Evolutionary conservation across 2,797 vertebrate genomes (phyloP), one percentile per base, ranked within the genome.

Genomic region (Apodemus agrarius): DNA sequence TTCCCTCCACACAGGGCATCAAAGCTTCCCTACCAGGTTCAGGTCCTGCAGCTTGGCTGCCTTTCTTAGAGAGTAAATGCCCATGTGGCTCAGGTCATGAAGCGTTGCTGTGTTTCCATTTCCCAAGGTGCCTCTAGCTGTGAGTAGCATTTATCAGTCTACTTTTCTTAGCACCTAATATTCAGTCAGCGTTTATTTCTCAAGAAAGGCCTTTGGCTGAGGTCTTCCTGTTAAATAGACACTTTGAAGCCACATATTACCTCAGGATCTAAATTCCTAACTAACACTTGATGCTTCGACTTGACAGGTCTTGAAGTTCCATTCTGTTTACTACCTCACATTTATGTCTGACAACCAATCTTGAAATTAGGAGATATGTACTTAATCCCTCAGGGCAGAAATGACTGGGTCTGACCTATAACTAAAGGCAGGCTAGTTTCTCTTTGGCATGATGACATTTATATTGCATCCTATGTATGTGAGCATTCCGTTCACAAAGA

Each of bases 331-430:
- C 26, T 9, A n/a, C 81, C n/a, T 93, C 79, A 16, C 13, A 63
- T 95, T 86, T 93, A 9, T 81, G 29, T 83, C 17, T 43, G 29
- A 57, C 54, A 95, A 76, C 37, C 79, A 40, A 69, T 90, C 40
- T 96, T 93, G 81, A 78, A 95, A 75, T 76, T 29, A n/a, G 59
- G 84, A 88, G 6, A 82, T 83, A 84, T 96, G 43, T 26, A 95
- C n/a, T 46, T 93, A 79, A 87, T 80, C 11, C 76, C 22, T 54
- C 82, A 79, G 85, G 6, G 29, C 82, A 84, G 69, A 93, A 97
- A 76, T 84, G 67, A 75, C 29, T 67, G 12, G 19, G 14, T 61
- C 4, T 96, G 86, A 95, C 83, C 52, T 95, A 54, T 83, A 87
- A 57, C 40, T 4, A 22, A 40, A 24, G 63, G 93, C 40, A 90